Evolutionary conservation across 2,797 vertebrate genomes (phyloP), one percentile per base, ranked within the genome.

Genomic region (Sebastes iracundus): DNA sequence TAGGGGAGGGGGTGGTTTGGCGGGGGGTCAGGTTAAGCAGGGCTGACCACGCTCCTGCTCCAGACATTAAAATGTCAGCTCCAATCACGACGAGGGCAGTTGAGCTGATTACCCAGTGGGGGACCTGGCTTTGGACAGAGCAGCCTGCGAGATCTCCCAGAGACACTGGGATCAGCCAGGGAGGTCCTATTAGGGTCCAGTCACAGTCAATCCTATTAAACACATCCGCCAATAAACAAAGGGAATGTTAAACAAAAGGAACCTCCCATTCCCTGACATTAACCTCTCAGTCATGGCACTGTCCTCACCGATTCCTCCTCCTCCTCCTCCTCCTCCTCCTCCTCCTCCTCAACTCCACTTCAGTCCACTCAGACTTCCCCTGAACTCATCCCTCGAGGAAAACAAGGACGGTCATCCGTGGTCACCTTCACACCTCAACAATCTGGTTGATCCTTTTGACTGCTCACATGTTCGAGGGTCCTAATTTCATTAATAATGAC

Each of bases 51-150:
- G 80, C 94, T 95, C 84, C 91, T 94, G 94, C 92, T 94, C 87
- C 89, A 95, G 96, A 96, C 96, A 97, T 96, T 97, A 96, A 96
- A 96, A 95, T 92, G 96, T 97, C 96, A 96, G 91, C 86, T 96
- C 90, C 94, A 96, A 96, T 97, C 95, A 97, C 90, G 92, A 82
- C 66, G 55, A 92, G 93, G 95, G 93, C 95, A 95, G 94, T 89
- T 96, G 95, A 96, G 93, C 88, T 92, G 96, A 94, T 95, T 96
- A 93, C 95, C 92, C 94, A 94, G 95, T 92, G 90, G 95, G 95
- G 92, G 91, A 92, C 90, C 87, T 87, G 87, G 93, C 93, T 92
- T 94, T 94, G 93, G 93, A 93, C 88, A 90, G 91, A 90, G 85
- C 90, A 90, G 93, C 91, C 93, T 94, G 94, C 87, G 75, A 88